Evolutionary conservation across 2,888 invertebrate genomes (phyloP), one percentile per base, ranked within the genome.

Genomic region (Drosophila paramelanica): DNA sequence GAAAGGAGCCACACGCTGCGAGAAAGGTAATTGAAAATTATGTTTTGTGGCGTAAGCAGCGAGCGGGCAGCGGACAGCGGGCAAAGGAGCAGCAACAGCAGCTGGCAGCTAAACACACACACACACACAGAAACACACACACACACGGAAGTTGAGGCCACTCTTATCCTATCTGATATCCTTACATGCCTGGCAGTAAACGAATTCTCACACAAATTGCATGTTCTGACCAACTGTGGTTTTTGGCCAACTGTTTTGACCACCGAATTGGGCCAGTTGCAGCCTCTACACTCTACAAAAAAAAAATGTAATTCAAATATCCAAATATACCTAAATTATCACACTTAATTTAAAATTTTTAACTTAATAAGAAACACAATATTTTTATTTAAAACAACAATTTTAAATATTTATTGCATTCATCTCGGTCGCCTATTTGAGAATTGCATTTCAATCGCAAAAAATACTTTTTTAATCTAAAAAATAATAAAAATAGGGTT

Each of bases 21-120:
- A 85, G 83, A 86, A 88, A 84, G 88, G 88, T 88, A 84, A 84
- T 84, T 84, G 83, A 84, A 88, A 84, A 84, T 88, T 82, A 88
- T 88, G 88, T 84, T 84, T 88, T 83, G 83, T 83, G 83, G 83
- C 83, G 77, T 77, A 81, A 88, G 86, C 43, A 62, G 71, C 67
- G 50, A 61, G 57, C 20, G 52, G 39, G 38, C 43, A 51, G 45
- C 20, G 52, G 39, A 38, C 43, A 51, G 45, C 27, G 46, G 33
- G n/a, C 56, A 71, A 71, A 70, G 61, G 71, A 67, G 62, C 73
- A 60, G 64, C 78, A 88, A 33, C 67, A 70, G 74, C 78, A 88
- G 81, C 88, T 85, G 88, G 73, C 73, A 62, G 46, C 70, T 49
- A 58, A 20, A 20, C 43, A 47, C 47, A 58, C 65, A 70, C 39